phyloP scores from a whole-genome alignment of 2,797 vertebrate species.

The Spea hammondii region DNA sequence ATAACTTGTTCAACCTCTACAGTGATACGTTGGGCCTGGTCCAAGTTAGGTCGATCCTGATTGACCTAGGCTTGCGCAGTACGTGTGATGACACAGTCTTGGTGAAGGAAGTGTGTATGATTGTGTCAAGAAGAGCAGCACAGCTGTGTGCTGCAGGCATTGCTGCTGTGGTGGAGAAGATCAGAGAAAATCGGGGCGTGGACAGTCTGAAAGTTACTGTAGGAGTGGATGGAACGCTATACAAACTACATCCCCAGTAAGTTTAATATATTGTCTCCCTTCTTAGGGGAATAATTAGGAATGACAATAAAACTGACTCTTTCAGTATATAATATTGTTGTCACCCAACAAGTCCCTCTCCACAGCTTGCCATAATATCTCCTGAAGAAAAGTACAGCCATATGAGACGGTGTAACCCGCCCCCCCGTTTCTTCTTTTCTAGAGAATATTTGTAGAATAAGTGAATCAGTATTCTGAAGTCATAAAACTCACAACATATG shows the following conservation, averaged over 20 bases:
- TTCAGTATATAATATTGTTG: too few species aligned
- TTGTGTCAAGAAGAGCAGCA: slow-evolving; percentile 64
- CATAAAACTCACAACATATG: too few species aligned
- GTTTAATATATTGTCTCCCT: slow-evolving; percentile 32
- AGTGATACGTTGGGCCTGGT: slow-evolving; percentile 63
- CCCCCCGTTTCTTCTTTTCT: too few species aligned
- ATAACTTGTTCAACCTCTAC: neutral
- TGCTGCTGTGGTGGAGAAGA: slow-evolving; percentile 72
- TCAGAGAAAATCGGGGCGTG: slow-evolving; percentile 63
- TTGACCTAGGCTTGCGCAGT: slow-evolving; percentile 60
- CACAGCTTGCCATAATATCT: too few species aligned
- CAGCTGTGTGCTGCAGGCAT: slow-evolving; percentile 66
- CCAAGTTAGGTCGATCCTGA: slow-evolving; percentile 61
- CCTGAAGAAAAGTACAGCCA: too few species aligned
- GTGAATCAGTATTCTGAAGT: too few species aligned
- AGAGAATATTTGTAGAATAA: too few species aligned
- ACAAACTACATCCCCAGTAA: slow-evolving; percentile 71
- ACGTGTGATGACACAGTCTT: slow-evolving; percentile 63
- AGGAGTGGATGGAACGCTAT: slow-evolving; percentile 72
- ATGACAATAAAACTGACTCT: too few species aligned
- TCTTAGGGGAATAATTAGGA: neutral
- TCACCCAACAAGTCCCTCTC: too few species aligned
- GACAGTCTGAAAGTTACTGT: slow-evolving; percentile 57
- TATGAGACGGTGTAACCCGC: too few species aligned
- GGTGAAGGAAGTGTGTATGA: slow-evolving; percentile 69